These are phyloP conservation scores for Dendrolimus houi DNA, from an alignment of 2,888 invertebrate genomes.

Conservation along the genomic window DNA sequence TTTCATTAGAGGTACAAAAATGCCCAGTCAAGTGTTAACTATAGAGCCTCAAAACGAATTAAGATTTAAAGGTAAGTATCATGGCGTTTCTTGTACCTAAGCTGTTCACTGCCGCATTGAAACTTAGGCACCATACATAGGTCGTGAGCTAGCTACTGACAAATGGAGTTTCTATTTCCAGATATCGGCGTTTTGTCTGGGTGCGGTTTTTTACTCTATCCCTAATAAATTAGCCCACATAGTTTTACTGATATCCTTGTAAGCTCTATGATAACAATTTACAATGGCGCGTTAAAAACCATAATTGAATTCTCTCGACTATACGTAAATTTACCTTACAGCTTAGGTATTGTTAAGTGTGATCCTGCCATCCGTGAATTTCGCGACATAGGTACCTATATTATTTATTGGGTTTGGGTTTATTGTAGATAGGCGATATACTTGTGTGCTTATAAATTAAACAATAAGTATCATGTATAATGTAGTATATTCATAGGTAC, in stretches of 20 bases:
- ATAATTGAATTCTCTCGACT: too few species aligned
- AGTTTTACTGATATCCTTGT: too few species aligned
- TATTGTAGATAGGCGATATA: too few species aligned
- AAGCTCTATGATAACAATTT: background rate
- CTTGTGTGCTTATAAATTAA: too few species aligned
- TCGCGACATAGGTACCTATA: too few species aligned
- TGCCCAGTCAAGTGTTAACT: conserved; percentile 86
- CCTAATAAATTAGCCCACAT: conserved; percentile 10
- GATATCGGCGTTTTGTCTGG: conserved; percentile 69
- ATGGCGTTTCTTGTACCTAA: conserved; percentile 24
- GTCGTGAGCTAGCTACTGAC: conserved; percentile 66
- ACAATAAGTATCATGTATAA: too few species aligned
- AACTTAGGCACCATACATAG: conserved; percentile 48
- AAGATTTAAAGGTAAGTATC: conserved; percentile 89
- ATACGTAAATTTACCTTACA: too few species aligned
- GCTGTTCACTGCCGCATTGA: conserved; percentile 42
- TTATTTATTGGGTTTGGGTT: too few species aligned
- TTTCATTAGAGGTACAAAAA: conserved; percentile 29
- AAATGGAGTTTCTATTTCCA: conserved; percentile 76
- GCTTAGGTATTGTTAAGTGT: too few species aligned
- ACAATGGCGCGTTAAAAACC: background rate
- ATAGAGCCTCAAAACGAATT: conserved; percentile 94
- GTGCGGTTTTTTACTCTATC: conserved; percentile 58
- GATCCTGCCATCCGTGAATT: too few species aligned
- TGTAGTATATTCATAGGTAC: too few species aligned